These are phyloP conservation scores for Lathamus discolor DNA, from an alignment of 2,113 vertebrate species.

Conservation along the genomic window DNA sequence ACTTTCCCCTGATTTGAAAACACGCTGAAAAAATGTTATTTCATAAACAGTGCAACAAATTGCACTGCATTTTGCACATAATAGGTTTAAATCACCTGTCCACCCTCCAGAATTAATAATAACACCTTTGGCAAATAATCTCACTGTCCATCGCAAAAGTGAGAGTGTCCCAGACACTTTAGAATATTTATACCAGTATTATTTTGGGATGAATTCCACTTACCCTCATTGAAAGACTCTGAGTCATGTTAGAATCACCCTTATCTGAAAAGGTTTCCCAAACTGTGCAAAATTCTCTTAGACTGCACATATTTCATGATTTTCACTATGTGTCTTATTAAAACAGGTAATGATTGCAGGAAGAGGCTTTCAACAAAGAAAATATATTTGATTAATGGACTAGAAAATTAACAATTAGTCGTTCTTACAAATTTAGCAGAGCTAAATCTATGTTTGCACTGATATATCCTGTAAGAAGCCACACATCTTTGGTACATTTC, in stretches of 20 bases:
- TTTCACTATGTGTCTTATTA: not conserved
- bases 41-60: not conserved
- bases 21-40: not conserved
- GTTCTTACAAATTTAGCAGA: not conserved
- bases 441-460: not conserved
- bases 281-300: not conserved
- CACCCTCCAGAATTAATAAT: not conserved
- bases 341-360: not conserved
- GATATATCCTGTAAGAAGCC: not conserved
- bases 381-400: not conserved
- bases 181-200: not conserved
- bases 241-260: not conserved
- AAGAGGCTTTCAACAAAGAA: not conserved
- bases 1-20: conserved; percentile 6
- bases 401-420: not conserved
- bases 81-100: not conserved
- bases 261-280: not conserved
- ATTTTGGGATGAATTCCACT: not conserved
- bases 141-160: not conserved
- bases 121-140: not conserved
- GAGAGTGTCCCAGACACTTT: not conserved
- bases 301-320: not conserved
- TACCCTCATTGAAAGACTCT: not conserved
- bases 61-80: not conserved
- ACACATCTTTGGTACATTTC: not conserved